phyloP scores from a whole-genome alignment of 2,888 invertebrate species.

The Miltochrista miniata region DNA sequence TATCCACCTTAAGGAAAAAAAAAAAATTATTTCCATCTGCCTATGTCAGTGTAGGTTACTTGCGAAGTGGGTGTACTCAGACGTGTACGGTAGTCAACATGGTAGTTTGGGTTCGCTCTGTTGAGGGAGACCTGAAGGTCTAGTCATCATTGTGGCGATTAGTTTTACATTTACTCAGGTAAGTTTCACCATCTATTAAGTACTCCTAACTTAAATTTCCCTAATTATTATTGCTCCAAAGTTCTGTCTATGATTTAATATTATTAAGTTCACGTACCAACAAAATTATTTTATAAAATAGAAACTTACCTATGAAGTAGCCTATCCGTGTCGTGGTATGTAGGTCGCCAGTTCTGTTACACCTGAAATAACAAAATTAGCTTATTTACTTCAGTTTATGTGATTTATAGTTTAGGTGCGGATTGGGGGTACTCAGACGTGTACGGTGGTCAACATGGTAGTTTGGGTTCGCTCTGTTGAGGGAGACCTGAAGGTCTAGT shows the following conservation, averaged over 20 bases:
- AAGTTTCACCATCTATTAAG: not conserved
- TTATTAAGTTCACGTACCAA: too few relatives aligned
- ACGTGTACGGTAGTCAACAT: conserved; percentile 62
- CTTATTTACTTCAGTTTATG: too few relatives aligned
- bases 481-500: conserved; percentile 76
- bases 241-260: too few relatives aligned
- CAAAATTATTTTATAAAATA: too few relatives aligned
- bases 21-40: not conserved
- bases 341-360: too few relatives aligned
- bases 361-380: too few relatives aligned
- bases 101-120: conserved; percentile 75
- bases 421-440: too few relatives aligned
- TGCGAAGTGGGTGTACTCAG: conserved; percentile 40
- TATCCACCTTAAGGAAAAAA: not conserved
- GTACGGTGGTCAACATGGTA: conserved; percentile 68
- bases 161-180: not conserved
- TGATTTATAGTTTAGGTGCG: too few relatives aligned
- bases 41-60: not conserved
- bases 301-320: too few relatives aligned
- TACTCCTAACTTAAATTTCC: too few relatives aligned
- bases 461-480: conserved; percentile 73
- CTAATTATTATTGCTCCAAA: too few relatives aligned
- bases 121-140: conserved; percentile 80
- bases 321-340: too few relatives aligned
- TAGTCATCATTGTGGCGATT: conserved; percentile 56